Conservation (phyloP, 2,888 invertebrate species). For the Saturnia pavonia region DNA sequence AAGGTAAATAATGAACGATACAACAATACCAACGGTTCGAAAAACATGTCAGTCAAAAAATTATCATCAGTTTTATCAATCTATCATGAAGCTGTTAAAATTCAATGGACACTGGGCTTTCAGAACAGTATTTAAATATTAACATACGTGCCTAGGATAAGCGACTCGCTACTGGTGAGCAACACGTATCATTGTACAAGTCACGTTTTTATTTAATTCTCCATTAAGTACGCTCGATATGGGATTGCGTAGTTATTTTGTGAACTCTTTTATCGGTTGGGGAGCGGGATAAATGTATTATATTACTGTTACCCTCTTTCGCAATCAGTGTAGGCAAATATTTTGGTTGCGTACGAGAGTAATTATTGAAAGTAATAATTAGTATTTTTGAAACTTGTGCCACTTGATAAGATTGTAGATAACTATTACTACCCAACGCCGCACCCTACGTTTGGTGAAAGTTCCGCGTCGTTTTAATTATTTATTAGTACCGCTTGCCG, state of each 20-base stretch:
- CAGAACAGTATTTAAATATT: constrained; percentile 6
- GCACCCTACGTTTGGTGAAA: too few relatives aligned
- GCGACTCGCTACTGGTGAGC: background rate
- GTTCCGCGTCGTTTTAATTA: too few relatives aligned
- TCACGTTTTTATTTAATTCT: constrained; percentile 27
- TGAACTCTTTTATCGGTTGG: background rate
- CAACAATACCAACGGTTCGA: too few relatives aligned
- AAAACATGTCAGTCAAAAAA: too few relatives aligned
- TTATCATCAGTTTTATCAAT: too few relatives aligned
- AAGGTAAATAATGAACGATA: too few relatives aligned
- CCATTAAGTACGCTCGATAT: constrained; percentile 12
- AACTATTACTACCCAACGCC: too few relatives aligned
- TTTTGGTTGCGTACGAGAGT: too few relatives aligned
- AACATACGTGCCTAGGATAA: background rate
- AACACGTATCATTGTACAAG: background rate
- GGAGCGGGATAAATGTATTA: background rate
- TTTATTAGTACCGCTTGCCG: too few relatives aligned
- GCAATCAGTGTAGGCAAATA: background rate
- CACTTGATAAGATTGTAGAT: too few relatives aligned
- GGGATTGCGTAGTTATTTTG: background rate
- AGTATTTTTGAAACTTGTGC: too few relatives aligned
- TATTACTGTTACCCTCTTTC: background rate
- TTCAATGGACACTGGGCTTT: background rate
- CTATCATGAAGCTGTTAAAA: background rate
- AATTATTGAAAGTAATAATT: too few relatives aligned